Percentiles rank a stretch among this genome's conserved stretches.
These are phyloP conservation scores for Bradypus variegatus DNA, from an alignment of 2,797 vertebrate species.

Conservation along the genomic window DNA sequence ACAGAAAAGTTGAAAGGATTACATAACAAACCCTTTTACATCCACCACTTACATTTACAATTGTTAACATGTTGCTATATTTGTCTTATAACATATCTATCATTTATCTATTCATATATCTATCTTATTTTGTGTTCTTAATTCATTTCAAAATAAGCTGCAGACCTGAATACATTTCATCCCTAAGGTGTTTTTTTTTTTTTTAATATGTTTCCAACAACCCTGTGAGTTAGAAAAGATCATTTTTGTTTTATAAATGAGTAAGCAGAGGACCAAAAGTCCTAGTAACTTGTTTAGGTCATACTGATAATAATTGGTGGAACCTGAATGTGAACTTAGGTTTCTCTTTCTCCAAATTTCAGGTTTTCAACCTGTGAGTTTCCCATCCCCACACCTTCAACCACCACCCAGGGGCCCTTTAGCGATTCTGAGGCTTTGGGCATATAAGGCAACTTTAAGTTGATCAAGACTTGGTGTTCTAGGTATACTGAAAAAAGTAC, in stretches of 20 bases:
- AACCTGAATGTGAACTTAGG: not conserved
- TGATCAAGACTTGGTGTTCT: not conserved
- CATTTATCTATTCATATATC: not conserved
- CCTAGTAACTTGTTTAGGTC: not conserved
- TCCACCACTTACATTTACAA: not conserved
- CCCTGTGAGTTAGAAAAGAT: not conserved
- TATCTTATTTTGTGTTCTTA: not conserved
- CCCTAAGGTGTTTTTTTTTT: not conserved
- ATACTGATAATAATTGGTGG: not conserved
- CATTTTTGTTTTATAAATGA: slow-evolving; percentile 3
- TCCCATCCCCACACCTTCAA: not conserved
- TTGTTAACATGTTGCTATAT: not conserved
- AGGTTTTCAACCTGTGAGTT: not conserved
- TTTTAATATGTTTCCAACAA: not conserved
- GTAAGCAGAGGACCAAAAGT: not conserved
- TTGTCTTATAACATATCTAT: not conserved
- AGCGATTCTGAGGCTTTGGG: not conserved
- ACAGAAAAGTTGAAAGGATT: not conserved
- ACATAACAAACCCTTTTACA: not conserved
- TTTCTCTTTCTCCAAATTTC: not conserved
- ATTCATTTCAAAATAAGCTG: slow-evolving; percentile 2
- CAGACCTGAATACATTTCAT: not conserved
- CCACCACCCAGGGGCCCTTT: not conserved
- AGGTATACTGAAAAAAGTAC: not conserved
- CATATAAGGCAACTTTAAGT: not conserved